Base-by-base conservation (phyloP, 2,113 vertebrate species). In the Sclerurus mexicanus region DNA sequence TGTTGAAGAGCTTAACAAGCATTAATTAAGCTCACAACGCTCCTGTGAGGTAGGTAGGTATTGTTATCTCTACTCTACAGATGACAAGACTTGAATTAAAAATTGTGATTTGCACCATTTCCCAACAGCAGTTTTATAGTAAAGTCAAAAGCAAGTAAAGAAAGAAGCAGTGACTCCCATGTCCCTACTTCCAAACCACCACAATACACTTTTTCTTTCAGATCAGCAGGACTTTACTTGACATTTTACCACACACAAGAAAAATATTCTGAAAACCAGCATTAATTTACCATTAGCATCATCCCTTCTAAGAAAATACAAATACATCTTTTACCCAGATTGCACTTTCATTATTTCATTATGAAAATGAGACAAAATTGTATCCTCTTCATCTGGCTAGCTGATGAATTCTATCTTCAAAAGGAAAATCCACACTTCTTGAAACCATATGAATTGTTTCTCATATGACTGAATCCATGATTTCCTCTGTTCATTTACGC, bases 371-470 rank as follows among this genome's bases (percentile, higher is more conserved):
- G 53, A 76, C 16, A 52, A 64, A 75, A 92, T 37, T 79, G 28
- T 62, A 37, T 72, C 87, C n/a, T 87, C 81, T 82, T 97, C 93
- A 96, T 82, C 94, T 95, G 93, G 87, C 49, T 64, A 79, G 77
- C 89, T 82, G 80, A 95, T 85, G 69, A 95, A 92, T 82, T 91
- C 28, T 27, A 75, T 62, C 84, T 87, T 96, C 94, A 82, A 95
- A 95, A 96, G 75, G 25, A 94, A 93, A 79, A 92, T 58, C 52
- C 50, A 76, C 49, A 53, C 78, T 95, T 87, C 94, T 85, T 91
- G 91, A 95, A 87, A 69, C 81, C 93, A 96, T 85, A 94, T 88
- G 72, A 95, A 90, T 67, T 62, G 28, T 69, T 92, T 63, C 59
- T 76, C 22, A 22, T 11, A 50, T 10, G 31, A 75, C 50, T 60